A percentile compares a stretch with the other conserved stretches of the same genome.
Conservation (phyloP, 64 coral and sea anemone species). For the Pocillopora damicornis region DNA sequence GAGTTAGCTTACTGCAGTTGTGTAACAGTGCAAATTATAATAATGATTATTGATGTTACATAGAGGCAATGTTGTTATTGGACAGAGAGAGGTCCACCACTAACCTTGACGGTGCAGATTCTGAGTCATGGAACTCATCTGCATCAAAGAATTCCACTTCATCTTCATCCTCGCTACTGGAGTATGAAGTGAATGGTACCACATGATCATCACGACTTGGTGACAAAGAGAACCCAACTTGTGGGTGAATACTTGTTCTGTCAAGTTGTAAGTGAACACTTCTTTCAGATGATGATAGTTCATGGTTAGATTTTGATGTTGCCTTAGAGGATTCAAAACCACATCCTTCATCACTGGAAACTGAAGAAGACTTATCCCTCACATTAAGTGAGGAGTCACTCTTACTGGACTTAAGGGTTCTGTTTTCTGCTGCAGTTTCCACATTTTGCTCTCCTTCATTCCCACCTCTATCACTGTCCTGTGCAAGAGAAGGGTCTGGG, state of each 20-base stretch:
- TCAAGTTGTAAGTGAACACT: neutral
- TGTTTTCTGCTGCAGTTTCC: constrained; percentile 41
- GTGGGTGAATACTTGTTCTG: neutral
- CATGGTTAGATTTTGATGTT: constrained; percentile 44
- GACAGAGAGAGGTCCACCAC: neutral
- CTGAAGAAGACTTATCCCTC: constrained; percentile 34
- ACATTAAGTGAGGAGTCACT: constrained; percentile 72
- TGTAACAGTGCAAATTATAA: no score
- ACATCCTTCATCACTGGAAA: neutral
- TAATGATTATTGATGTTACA: no score
- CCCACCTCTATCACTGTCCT: neutral
- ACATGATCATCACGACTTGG: constrained; percentile 37
- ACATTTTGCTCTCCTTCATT: neutral
- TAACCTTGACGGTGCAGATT: constrained; percentile 14
- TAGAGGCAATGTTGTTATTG: neutral
- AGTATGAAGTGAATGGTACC: constrained; percentile 87
- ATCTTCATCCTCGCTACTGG: constrained; percentile 95
- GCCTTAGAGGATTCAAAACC: constrained; percentile 19
- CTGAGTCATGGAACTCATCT: constrained; percentile 67
- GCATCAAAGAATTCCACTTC: constrained; percentile 98
- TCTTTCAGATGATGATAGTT: constrained; percentile 31
- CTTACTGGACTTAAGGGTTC: constrained; percentile 70
- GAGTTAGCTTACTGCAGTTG: no score
- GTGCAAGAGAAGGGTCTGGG: neutral
- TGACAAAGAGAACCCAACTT: constrained; percentile 56